Base-by-base conservation (phyloP, 2,888 invertebrate genomes). In the Cotesia congregata region DNA sequence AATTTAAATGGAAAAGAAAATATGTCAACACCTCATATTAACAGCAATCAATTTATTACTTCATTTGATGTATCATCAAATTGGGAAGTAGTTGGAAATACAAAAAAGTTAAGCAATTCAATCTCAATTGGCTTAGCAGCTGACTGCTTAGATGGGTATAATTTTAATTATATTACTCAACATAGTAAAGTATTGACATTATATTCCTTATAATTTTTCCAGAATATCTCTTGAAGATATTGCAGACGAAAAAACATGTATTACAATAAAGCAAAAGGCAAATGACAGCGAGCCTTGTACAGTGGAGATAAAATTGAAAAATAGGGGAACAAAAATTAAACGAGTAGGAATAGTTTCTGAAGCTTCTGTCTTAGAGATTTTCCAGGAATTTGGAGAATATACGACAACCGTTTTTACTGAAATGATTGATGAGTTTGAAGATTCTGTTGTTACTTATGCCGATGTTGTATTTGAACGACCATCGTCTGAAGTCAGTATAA, bases 381-480 rank as follows among this genome's bases (percentile, higher is more conserved):
- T 89, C 79, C 90, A 90, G 74, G 86, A 89, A 78, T 87, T 81
- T 74, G 90, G 88, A 60, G 90, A 91, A 83, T 91, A 91, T 79
- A 83, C 89, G 1, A 85, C 83, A 6, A 91, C 90, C 15, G 79
- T 82, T 59, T 85, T 86, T 75, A 88, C 90, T 4, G 87, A 89
- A 40, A 85, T 88, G 67, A 78, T 90, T 67, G 89, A 90, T 74
- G 88, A 90, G 71, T 88, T 86, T 81, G 86, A 89, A 76, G 88
- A 85, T 69, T 88, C 87, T 80, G 82, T 84, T 9, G 88, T 89
- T 12, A 90, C 87, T 72, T 84, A 88, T 70, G 87, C 87, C 2
- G 86, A 88, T 79, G 78, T 86, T 30, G 78, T 74, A 60, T 85
- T 90, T 41, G 79, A 83, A 17, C 85, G 85, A 72, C 85, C 88